Percentiles rank a stretch among this genome's conserved stretches.
Evolutionary conservation across 2,113 vertebrate species (phyloP).

Genomic region (Callocephalon fimbriatum): DNA sequence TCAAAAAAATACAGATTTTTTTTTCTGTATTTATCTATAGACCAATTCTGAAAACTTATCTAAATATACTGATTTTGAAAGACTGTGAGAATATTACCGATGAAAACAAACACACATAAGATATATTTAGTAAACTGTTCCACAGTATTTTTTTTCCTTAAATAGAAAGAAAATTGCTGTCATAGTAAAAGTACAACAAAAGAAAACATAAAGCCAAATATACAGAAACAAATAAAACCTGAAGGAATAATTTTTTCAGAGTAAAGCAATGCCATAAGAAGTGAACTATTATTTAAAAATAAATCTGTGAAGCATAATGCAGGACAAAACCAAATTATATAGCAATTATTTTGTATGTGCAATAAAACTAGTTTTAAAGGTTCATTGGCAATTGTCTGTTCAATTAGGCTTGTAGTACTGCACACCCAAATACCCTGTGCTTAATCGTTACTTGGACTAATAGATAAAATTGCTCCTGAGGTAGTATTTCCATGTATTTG

Average conservation of each 20-base stretch:
- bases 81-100: not conserved
- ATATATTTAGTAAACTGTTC: not conserved
- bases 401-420: slow-evolving; percentile 3
- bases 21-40: too few relatives aligned
- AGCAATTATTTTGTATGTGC: not conserved
- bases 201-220: not conserved
- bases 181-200: not conserved
- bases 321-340: not conserved
- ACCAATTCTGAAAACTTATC: not conserved
- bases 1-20: not conserved
- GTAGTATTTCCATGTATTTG: slow-evolving; percentile 9
- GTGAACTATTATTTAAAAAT: slow-evolving; percentile 17
- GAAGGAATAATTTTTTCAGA: not conserved
- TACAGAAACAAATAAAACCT: not conserved
- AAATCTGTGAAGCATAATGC: not conserved
- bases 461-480: slow-evolving; percentile 6
- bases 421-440: not conserved
- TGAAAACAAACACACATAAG: not conserved
- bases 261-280: not conserved
- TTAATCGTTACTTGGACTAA: slow-evolving; percentile 21
- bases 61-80: not conserved
- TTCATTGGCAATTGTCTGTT: slow-evolving; percentile 19
- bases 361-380: not conserved
- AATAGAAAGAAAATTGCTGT: not conserved
- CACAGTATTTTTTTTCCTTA: not conserved